phyloP scores from a whole-genome alignment of 1,140 invertebrate genomes.

The Bombus huntii region DNA sequence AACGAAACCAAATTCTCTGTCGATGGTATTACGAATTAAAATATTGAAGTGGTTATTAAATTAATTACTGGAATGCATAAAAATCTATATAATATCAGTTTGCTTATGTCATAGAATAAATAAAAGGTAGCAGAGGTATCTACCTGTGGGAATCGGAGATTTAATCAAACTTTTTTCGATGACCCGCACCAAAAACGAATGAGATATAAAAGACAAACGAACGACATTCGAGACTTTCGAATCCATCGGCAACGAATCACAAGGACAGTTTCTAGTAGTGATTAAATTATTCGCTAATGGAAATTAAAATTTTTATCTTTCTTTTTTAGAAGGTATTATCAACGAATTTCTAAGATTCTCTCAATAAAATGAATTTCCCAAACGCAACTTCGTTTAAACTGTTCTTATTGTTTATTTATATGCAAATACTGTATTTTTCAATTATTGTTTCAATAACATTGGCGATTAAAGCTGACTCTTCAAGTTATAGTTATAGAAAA shows the following conservation, averaged over 20 bases:
- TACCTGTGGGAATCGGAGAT: background rate
- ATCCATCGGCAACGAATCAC: background rate
- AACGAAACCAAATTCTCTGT: background rate
- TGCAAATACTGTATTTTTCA: background rate
- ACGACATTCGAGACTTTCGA: background rate
- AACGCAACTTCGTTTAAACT: background rate
- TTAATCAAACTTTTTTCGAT: background rate
- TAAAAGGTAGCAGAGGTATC: background rate
- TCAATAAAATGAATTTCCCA: background rate
- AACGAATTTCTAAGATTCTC: background rate
- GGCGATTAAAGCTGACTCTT: background rate
- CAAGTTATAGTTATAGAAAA: too few relatives aligned
- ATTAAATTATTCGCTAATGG: background rate
- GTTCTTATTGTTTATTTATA: too few relatives aligned
- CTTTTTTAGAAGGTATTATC: background rate
- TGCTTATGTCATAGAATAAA: background rate
- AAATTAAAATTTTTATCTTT: background rate
- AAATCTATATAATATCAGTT: background rate
- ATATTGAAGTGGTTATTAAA: background rate
- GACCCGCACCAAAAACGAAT: background rate
- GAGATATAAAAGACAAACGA: background rate
- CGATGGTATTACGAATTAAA: background rate
- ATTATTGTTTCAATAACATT: too few relatives aligned
- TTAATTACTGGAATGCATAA: background rate
- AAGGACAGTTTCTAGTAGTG: background rate